Base-by-base conservation (phyloP, 2,113 vertebrate genomes). In the Saguinus midas region DNA sequence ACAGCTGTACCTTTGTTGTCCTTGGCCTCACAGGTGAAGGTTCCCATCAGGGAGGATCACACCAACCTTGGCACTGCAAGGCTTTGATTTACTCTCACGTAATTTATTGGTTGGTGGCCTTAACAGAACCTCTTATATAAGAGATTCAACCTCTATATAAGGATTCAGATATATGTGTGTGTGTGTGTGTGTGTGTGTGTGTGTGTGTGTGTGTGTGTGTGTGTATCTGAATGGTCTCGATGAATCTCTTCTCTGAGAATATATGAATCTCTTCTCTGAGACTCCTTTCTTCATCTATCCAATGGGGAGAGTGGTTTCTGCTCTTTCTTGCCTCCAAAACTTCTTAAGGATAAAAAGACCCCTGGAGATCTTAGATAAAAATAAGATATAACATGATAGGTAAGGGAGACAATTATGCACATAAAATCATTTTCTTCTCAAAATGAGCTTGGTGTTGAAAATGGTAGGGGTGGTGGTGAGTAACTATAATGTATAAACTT, bases 81-180 rank as follows among this genome's bases (percentile, higher is more conserved):
- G 16, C 23, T 17, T 79, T 37, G 9, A 8, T 21, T n/a, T 1
- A 1, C 1, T 18, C 14, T 27, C 4, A 25, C 6, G 1, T 7
- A 20, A 32, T 23, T 80, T 16, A 21, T 18, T 10, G 50, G 29
- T 3, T 57, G 2, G n/a, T 16, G 43, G 6, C 37, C 14, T 78
- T 27, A 17, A 5, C 13, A 52, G 80, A 57, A 48, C 9, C 5
- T 29, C 18, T 87, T 43, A 43, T 4, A 43, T 43, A 43, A 43
- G 43, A 43, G 43, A 43, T 43, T 43, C 43, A 43, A 43, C 43
- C 43, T 43, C 43, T 43, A 43, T 43, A 43, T 43, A 43, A 43
- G 43, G 43, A 43, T 43, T 43, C 43, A 43, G 37, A 40, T 40
- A 40, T 40, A 40, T 40, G 3, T 40, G n/a, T n/a, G n/a, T n/a